A percentile compares a stretch with the other conserved stretches of the same genome.
Evolutionary conservation across 2,113 vertebrate species (phyloP).

Genomic region (Tachysurus fulvidraco): DNA sequence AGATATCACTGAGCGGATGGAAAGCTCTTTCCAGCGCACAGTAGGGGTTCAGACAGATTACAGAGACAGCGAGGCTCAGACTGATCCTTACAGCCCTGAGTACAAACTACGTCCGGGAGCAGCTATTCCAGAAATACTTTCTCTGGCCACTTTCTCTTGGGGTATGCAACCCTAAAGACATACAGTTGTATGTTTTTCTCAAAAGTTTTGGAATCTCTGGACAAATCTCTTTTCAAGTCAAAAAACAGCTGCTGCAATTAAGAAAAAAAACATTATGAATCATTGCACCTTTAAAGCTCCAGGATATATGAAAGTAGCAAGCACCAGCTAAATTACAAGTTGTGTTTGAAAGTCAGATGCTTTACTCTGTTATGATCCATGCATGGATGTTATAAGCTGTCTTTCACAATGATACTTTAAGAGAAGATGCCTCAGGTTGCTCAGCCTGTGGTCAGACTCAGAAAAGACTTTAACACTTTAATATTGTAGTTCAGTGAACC

Average conservation of each 20-base stretch:
- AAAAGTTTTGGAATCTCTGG: not conserved
- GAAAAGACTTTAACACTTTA: not conserved
- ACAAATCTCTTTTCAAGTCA: not conserved
- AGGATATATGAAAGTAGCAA: not conserved
- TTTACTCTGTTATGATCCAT: not conserved
- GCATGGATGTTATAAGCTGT: not conserved
- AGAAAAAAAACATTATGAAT: not conserved
- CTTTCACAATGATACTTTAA: not conserved
- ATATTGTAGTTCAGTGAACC: not conserved
- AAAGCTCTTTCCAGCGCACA: constrained; percentile 62
- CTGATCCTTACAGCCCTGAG: constrained; percentile 87
- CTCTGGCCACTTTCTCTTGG: constrained; percentile 84
- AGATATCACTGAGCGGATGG: not conserved
- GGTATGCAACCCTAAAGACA: constrained; percentile 67
- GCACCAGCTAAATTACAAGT: not conserved
- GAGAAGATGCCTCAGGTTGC: too few species aligned
- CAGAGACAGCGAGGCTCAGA: constrained; percentile 90
- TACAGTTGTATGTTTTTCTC: not conserved
- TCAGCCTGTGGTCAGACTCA: not conserved
- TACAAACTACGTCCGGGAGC: constrained; percentile 76
- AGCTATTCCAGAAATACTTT: constrained; percentile 84
- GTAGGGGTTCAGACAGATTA: constrained; percentile 91
- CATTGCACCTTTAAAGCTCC: not conserved
- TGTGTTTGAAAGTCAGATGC: not conserved
- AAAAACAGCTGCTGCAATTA: not conserved